Conservation (phyloP, 2,888 invertebrate species). For the Dryobota labecula region DNA sequence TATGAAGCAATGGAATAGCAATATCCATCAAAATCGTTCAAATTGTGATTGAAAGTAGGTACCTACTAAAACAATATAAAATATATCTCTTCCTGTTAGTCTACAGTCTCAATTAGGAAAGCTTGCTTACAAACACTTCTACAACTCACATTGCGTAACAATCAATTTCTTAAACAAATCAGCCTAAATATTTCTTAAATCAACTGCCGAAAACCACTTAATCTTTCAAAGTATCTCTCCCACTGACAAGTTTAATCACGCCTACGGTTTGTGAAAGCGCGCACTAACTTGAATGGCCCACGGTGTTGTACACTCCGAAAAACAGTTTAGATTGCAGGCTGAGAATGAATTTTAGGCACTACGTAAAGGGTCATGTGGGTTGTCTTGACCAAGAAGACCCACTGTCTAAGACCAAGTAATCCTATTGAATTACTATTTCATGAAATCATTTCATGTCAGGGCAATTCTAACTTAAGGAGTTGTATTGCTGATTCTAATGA, state of each 20-base stretch:
- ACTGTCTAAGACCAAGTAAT: no score
- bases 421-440: no score
- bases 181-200: constrained; percentile 41
- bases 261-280: constrained; percentile 58
- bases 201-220: constrained; percentile 51
- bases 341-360: not conserved
- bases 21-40: no score
- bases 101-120: not conserved
- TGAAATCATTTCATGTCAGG: no score
- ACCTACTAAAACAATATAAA: not conserved
- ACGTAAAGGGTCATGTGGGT: no score
- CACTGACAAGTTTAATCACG: constrained; percentile 50
- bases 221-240: constrained; percentile 44
- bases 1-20: no score
- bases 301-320: constrained; percentile 14
- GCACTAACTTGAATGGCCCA: constrained; percentile 43
- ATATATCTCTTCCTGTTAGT: not conserved
- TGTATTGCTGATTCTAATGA: no score
- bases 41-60: no score
- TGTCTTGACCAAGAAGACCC: no score
- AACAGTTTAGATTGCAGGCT: not conserved
- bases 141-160: not conserved
- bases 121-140: not conserved
- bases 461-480: no score
- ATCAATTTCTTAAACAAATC: constrained; percentile 34